A percentile compares a stretch with the other conserved stretches of the same genome.
phyloP scores from a whole-genome alignment of 1,140 invertebrate species.

The Maniola jurtina region DNA sequence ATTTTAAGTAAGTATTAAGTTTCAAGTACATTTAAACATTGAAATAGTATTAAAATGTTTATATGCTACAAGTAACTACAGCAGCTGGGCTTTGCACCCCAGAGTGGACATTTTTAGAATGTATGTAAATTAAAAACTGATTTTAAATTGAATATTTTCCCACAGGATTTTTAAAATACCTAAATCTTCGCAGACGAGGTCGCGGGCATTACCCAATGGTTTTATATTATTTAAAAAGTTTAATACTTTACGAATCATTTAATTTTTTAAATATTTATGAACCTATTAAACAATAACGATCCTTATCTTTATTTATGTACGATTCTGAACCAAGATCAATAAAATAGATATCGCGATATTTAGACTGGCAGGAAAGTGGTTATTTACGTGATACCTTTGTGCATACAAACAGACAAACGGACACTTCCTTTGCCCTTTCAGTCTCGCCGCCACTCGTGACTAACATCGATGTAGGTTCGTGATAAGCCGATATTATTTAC shows the following conservation, averaged over 20 bases:
- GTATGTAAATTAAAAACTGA: too few species aligned
- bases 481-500: conserved; percentile 69
- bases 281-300: conserved; percentile 12
- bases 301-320: conserved; percentile 10
- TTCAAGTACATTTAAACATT: conserved; percentile 17
- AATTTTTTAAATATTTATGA: neutral
- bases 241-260: neutral
- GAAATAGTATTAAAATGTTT: too few species aligned
- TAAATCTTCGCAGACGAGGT: too few species aligned
- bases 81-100: too few species aligned
- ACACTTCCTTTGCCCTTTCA: conserved; percentile 54
- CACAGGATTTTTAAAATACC: too few species aligned
- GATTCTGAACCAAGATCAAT: conserved; percentile 15
- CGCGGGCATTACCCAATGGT: neutral
- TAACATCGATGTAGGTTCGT: conserved; percentile 54
- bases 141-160: too few species aligned
- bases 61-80: too few species aligned
- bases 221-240: neutral
- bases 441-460: conserved; percentile 65
- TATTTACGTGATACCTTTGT: conserved; percentile 59
- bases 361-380: conserved; percentile 33
- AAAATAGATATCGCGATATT: conserved; percentile 24
- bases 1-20: conserved; percentile 25
- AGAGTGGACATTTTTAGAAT: too few species aligned
- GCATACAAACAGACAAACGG: conserved; percentile 56